Base-by-base conservation (phyloP, 2,797 vertebrate genomes). In the Sebastes iracundus region DNA sequence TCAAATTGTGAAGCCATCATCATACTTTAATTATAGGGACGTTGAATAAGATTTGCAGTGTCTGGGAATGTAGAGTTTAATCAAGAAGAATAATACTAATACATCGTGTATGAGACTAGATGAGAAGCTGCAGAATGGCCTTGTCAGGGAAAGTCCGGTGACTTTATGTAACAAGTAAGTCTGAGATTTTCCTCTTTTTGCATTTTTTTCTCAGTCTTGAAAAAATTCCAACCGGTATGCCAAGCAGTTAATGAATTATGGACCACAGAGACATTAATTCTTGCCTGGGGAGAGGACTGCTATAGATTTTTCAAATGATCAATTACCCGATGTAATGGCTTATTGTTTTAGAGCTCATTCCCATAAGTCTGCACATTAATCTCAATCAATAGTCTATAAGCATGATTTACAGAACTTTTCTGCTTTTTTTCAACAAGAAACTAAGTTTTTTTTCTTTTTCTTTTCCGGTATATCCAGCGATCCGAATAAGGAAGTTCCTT, bases 301-400 rank as follows among this genome's bases (percentile, higher is more conserved):
- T 87, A 91, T 92, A 81, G 86, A 92, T 93, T 93, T 94, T 92
- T 90, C 80, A 91, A 90, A 92, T 90, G 84, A 95, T 94, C 94
- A 94, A 94, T 95, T 95, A 94, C 83, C 82, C 85, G 76, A 55
- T 80, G 81, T 94, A 94, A 95, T 94, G 82, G 88, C 87, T 90
- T 94, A 91, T 93, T 95, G 90, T 95, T 95, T 94, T 89, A 93
- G 87, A 90, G 79, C 87, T 92, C 76, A 79, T 91, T 94, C 84
- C 83, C 86, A 88, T 91, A 91, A 88, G 85, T 78, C 72, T 61
- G 12, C 38, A 72, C 87, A 94, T 95, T 94, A 90, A 93, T 95
- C 91, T 92, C 84, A 92, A 93, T 93, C 92, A 93, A 91, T 92
- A 90, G 86, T 77, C 82, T 76, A 89, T 90, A 87, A 91, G 72